Base-by-base conservation (phyloP, 1,140 invertebrate genomes). In the Globodera ellingtonae region DNA sequence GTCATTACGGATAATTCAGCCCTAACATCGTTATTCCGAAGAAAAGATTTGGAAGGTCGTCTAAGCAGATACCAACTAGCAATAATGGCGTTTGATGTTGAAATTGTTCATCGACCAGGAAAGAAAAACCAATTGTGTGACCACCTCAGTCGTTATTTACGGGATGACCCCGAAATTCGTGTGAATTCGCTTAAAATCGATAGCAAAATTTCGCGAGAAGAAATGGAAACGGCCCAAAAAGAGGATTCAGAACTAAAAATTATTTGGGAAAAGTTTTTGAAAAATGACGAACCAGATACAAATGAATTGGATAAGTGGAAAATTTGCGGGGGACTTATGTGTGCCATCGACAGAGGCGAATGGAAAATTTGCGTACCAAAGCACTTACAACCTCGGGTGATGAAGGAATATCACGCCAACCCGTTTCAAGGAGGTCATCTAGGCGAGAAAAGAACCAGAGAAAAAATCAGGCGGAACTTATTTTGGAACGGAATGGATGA, bases 1-100 rank as follows among this genome's bases (percentile, higher is more conserved):
- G 79, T 81, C 4, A 70, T 62, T 21, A 81, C 80, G 3, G 80
- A 81, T 10, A 81, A 81, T 62, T 72, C 52, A 9, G 79, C 80
- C 2, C 44, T 82, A 10, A 81, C 56, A 18, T 81, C 78, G 15
- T 75, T 81, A n/a, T 69, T 81, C 7, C 75, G 72, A 24, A 8
- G 35, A 47, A 80, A 81, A 13, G 79, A 81, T 18, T 56, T 81
- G 47, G 44, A 70, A 24, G 80, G 80, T 75, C 67, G 79, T 65
- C 24, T 81, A 8, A 75, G 74, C 3, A 8, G 67, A 35, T 81
- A 81, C 46, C 80, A 81, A 78, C 18, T 81, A 18, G 47, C 46
- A 3, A 44, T 81, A 18, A 56, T 67, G 46, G 50, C 47, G n/a
- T 79, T 73, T 46, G 66, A 81, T 15, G 50, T 81, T 1, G 72